These are phyloP conservation scores for Thomomys bottae DNA, from an alignment of 2,113 vertebrate species.

Conservation along the genomic window DNA sequence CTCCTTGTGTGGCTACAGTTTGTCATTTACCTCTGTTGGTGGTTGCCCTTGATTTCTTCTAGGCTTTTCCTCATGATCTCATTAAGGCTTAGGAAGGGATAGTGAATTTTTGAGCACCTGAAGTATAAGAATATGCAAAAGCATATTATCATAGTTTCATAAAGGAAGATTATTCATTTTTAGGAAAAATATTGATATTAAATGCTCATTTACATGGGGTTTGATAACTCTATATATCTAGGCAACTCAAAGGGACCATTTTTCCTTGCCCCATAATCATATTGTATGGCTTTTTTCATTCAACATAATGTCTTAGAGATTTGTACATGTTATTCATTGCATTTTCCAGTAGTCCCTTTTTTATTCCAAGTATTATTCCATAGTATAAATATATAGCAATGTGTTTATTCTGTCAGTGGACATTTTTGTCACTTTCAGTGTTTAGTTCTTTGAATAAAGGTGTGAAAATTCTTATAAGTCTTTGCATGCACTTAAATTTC, in stretches of 20 bases:
- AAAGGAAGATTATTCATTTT: constrained; percentile 10
- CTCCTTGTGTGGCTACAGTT: neutral
- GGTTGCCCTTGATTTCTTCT: neutral
- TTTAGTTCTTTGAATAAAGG: neutral
- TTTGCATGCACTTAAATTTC: constrained; percentile 10
- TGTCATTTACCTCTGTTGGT: neutral
- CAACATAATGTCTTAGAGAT: constrained; percentile 7
- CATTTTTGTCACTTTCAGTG: neutral
- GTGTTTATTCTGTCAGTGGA: neutral
- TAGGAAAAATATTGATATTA: neutral
- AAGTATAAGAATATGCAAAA: neutral
- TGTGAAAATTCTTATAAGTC: neutral
- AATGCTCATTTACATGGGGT: neutral
- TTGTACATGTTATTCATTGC: neutral
- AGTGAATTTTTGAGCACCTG: constrained; percentile 9
- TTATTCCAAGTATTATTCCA: neutral
- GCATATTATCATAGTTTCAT: neutral
- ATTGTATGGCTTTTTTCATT: neutral
- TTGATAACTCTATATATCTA: neutral
- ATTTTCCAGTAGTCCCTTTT: neutral
- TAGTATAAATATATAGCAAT: neutral
- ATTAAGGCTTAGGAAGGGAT: neutral
- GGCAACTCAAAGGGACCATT: neutral
- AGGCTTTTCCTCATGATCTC: neutral
- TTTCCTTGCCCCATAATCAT: neutral